phyloP scores from a whole-genome alignment of 23 tunicate genomes.

The Phallusia fumigata region DNA sequence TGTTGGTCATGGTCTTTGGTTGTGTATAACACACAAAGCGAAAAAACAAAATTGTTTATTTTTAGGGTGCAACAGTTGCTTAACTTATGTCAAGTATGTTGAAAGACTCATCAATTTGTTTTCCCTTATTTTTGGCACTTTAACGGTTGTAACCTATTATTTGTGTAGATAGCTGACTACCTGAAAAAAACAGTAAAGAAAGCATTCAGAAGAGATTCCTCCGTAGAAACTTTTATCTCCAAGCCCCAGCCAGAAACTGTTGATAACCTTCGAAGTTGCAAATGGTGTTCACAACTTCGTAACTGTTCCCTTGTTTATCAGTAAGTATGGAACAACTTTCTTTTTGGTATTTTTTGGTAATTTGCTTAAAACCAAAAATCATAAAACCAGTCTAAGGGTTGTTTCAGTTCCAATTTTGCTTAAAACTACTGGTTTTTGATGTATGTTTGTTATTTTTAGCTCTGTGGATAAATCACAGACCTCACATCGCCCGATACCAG shows the following conservation, averaged over 20 bases:
- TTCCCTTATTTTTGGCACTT: no score
- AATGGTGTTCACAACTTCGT: slow-evolving; percentile 62
- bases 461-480: slow-evolving; percentile 42
- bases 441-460: slow-evolving; percentile 7
- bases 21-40: no score
- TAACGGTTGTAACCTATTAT: not conserved
- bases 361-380: no score
- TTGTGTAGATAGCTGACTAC: slow-evolving; percentile 35
- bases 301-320: slow-evolving; percentile 75
- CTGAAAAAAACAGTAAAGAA: slow-evolving; percentile 19
- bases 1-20: no score
- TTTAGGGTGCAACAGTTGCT: no score
- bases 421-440: no score
- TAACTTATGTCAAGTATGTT: no score
- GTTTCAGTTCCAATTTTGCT: no score
- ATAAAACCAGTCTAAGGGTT: no score
- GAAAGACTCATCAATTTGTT: no score
- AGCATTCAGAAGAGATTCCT: not conserved
- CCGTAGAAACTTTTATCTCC: not conserved
- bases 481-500: slow-evolving; percentile 20
- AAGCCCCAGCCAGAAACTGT: slow-evolving; percentile 60
- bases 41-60: no score
- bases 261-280: slow-evolving; percentile 51
- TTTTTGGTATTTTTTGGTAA: not conserved
- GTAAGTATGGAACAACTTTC: slow-evolving; percentile 53